Percentiles rank a stretch among this genome's conserved stretches.
These are phyloP conservation scores for Esox lucius DNA, from an alignment of 2,797 vertebrate species.

Conservation along the genomic window DNA sequence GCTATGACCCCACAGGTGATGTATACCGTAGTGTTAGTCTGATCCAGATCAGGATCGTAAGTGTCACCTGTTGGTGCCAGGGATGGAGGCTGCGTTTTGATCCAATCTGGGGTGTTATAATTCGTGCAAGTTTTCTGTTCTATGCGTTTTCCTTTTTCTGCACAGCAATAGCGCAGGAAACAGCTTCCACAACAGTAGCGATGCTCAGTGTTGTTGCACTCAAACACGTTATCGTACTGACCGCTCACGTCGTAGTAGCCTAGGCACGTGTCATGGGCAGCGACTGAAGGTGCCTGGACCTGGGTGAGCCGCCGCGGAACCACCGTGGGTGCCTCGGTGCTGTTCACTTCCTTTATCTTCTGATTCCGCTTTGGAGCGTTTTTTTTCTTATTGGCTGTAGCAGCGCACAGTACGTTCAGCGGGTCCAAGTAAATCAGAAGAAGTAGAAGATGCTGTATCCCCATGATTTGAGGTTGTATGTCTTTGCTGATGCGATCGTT, in stretches of 20 bases:
- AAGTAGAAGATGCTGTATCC: conserved; percentile 77
- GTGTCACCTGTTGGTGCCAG: conserved; percentile 83
- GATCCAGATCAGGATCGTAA: conserved; percentile 93
- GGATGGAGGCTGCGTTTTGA: conserved; percentile 83
- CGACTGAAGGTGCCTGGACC: conserved; percentile 64
- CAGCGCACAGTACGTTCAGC: conserved; percentile 69
- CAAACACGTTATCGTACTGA: conserved; percentile 95
- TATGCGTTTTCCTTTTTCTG: conserved; percentile 89
- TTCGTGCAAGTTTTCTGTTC: conserved; percentile 93
- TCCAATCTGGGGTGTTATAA: conserved; percentile 92
- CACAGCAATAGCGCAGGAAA: conserved; percentile 97
- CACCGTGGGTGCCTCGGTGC: conserved; percentile 64
- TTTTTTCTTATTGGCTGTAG: conserved; percentile 63
- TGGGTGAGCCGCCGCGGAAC: conserved; percentile 67
- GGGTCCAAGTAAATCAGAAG: conserved; percentile 78
- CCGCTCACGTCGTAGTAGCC: conserved; percentile 98
- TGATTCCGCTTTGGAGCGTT: conserved; percentile 53
- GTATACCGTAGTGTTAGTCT: conserved; percentile 96
- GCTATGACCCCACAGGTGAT: conserved; percentile 94
- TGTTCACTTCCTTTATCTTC: conserved; percentile 72
- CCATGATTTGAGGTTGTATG: conserved; percentile 64
- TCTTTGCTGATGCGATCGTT: conserved; percentile 20
- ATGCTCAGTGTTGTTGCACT: conserved; percentile 95
- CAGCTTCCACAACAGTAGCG: conserved; percentile 98
- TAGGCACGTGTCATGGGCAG: conserved; percentile 87